Conservation (phyloP, 2,888 invertebrate genomes). For the Acanthopleura granulata region DNA sequence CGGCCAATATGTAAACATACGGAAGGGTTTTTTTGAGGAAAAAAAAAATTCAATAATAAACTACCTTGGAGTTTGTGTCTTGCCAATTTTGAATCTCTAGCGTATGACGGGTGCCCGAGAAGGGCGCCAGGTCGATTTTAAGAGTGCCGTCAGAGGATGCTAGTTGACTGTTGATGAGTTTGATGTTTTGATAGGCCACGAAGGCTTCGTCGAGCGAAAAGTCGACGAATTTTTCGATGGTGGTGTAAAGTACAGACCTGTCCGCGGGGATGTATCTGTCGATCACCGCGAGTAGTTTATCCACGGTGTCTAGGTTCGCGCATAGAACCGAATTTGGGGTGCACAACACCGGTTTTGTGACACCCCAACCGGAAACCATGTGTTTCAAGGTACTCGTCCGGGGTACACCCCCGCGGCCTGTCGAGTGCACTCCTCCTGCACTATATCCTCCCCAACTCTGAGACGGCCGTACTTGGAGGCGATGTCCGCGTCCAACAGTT, state of each 20-base stretch:
- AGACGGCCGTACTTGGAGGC: not conserved
- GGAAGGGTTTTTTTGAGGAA: not conserved
- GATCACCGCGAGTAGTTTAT: not conserved
- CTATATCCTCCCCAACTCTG: too few relatives aligned
- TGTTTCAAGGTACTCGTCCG: too few relatives aligned
- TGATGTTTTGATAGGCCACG: not conserved
- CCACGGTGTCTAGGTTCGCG: constrained; percentile 1
- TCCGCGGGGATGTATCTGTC: not conserved
- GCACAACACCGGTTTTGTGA: not conserved
- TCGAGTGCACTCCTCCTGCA: not conserved
- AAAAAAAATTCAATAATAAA: not conserved
- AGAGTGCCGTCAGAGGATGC: not conserved
- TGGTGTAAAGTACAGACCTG: not conserved
- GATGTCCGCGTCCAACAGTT: not conserved
- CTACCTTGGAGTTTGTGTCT: not conserved
- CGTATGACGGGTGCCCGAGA: not conserved
- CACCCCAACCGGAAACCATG: too few relatives aligned
- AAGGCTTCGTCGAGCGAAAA: not conserved
- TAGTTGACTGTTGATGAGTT: not conserved
- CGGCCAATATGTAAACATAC: too few relatives aligned
- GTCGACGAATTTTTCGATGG: not conserved
- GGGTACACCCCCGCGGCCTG: not conserved
- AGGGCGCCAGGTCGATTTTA: not conserved
- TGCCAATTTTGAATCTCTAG: not conserved
- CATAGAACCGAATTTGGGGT: too few relatives aligned